These are phyloP conservation scores for Rhinogobius similis DNA, from an alignment of 2,113 vertebrate genomes.

Conservation along the genomic window DNA sequence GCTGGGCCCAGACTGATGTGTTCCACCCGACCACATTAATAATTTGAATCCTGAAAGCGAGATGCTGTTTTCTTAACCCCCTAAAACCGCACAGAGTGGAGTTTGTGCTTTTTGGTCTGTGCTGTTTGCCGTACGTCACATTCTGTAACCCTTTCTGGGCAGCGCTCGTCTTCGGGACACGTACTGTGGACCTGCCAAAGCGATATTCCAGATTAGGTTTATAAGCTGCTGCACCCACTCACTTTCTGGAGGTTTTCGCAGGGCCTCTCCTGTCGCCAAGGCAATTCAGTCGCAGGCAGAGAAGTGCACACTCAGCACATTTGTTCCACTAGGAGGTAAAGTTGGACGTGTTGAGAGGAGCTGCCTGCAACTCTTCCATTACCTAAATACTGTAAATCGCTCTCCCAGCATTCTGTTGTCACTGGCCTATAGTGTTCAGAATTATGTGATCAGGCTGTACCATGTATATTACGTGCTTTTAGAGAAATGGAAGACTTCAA, in stretches of 20 bases:
- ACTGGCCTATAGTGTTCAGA: constrained; percentile 20
- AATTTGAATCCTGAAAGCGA: constrained; percentile 12
- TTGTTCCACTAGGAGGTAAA: constrained; percentile 60
- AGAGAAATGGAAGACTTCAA: constrained; percentile 7
- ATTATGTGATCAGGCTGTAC: neutral
- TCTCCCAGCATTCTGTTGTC: constrained; percentile 38
- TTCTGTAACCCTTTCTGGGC: constrained; percentile 24
- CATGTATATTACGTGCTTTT: neutral
- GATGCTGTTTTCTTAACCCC: constrained; percentile 12
- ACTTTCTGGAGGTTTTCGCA: constrained; percentile 51
- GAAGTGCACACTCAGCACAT: constrained; percentile 59
- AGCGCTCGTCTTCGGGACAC: constrained; percentile 19
- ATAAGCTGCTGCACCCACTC: constrained; percentile 54
- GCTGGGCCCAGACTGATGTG: constrained; percentile 6
- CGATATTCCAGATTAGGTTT: constrained; percentile 69
- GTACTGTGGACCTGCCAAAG: constrained; percentile 48
- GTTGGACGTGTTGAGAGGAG: constrained; percentile 58
- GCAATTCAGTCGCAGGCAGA: constrained; percentile 55
- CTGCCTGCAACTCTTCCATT: constrained; percentile 49
- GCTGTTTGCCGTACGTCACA: constrained; percentile 26
- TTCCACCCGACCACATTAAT: constrained; percentile 7
- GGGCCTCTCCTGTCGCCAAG: constrained; percentile 60
- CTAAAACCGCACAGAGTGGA: constrained; percentile 5
- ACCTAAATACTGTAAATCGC: constrained; percentile 62
- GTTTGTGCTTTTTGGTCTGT: constrained; percentile 2